Evolutionary conservation across 2,113 vertebrate genomes (phyloP), one percentile per base, ranked within the genome.

Genomic region (Galemys pyrenaicus): DNA sequence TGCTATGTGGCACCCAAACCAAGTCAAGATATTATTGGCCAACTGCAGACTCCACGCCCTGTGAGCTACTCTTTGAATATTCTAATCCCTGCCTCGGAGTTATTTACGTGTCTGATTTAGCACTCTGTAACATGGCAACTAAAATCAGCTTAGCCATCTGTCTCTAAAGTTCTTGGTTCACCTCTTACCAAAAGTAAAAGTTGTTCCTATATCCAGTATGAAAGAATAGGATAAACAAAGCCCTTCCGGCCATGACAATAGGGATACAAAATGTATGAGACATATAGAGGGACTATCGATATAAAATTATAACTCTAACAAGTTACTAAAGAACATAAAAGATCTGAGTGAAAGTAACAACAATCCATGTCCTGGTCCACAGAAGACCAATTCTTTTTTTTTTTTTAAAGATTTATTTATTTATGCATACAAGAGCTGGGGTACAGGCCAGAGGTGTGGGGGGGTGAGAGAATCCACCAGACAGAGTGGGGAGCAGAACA

Each of bases 101-200:
- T 93, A 56, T 82, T 89, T 60, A 92, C 74, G 24, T 26, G 30
- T 70, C 62, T 89, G 75, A 87, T 87, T 85, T 91, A 74, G 75
- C 13, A 2, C 62, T 49, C 67, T 70, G 68, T 85, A 89, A 67
- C 95, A 41, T 86, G 75, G 90, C 75, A 97, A 89, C 80, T 28
- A n/a, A 90, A 82, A 92, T 82, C 84, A 84, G 91, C 24, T 94
- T 79, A 65, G 65, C 79, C 71, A n/a, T 84, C 87, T 95, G 91
- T 83, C 84, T 89, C 9, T 20, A 62, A 73, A 56, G 51, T 93
- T 80, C 92, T 89, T 75, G 37, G 75, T 68, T 96, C 75, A 70
- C 58, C n/a, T 92, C 70, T 73, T 71, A 70, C 20, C 62, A 65
- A 87, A 78, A 78, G 70, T 44, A 56, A 73, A 93, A 77, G 49